Conservation (phyloP, 2,113 vertebrate species). For the Embiotoca jacksoni region DNA sequence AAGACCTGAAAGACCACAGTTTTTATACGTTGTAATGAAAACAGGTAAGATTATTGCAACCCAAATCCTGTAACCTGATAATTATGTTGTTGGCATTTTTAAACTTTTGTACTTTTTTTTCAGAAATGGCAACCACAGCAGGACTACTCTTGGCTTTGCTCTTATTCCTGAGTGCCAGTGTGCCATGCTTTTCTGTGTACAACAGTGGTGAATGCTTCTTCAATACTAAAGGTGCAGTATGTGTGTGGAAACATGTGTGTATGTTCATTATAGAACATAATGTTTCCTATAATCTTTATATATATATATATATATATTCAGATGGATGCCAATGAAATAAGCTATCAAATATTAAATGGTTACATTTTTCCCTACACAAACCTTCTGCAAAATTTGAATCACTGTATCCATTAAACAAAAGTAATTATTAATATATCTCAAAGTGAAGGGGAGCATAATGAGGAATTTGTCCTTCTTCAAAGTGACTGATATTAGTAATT, state of each 20-base stretch:
- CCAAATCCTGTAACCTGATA: not conserved
- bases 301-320: too few relatives aligned
- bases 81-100: not conserved
- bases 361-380: too few relatives aligned
- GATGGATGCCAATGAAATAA: too few relatives aligned
- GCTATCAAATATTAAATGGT: too few relatives aligned
- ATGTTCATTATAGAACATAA: not conserved
- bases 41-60: slow-evolving; percentile 22
- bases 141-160: slow-evolving; percentile 49
- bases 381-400: too few relatives aligned
- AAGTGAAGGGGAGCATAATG: too few relatives aligned
- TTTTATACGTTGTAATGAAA: slow-evolving; percentile 13
- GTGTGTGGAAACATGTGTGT: not conserved
- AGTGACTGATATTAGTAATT: not conserved
- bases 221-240: slow-evolving; percentile 81
- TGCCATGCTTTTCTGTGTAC: slow-evolving; percentile 67
- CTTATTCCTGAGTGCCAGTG: slow-evolving; percentile 64
- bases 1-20: not conserved
- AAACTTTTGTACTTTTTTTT: not conserved
- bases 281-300: too few relatives aligned
- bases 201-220: slow-evolving; percentile 84
- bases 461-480: not conserved
- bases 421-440: too few relatives aligned
- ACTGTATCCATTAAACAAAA: too few relatives aligned
- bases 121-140: slow-evolving; percentile 64